Base-by-base conservation (phyloP, 2,113 vertebrate genomes). In the Carassius gibelio region DNA sequence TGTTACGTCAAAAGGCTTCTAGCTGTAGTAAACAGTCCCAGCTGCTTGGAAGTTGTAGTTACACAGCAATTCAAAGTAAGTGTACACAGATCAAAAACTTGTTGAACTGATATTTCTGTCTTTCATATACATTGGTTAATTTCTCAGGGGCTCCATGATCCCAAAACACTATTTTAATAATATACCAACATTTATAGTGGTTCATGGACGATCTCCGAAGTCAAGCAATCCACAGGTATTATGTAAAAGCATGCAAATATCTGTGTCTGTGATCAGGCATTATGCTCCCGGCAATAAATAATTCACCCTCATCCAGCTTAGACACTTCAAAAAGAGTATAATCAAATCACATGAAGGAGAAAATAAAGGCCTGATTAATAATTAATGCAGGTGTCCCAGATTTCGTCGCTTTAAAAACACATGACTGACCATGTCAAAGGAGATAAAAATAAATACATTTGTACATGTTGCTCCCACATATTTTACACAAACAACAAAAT, bases 301-400 rank as follows among this genome's bases (percentile, higher is more conserved):
- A 86, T 86, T 84, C 85, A 88, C 76, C 89, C 69, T 86, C 86
- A 90, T 90, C 88, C 88, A 90, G 84, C 7, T 42, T 84, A 90
- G 82, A 87, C 86, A 82, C 90, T 91, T 89, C 88, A 89, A 86
- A 90, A 90, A 84, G 83, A 82, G 88, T 75, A 91, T 91, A 90
- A 93, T 93, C 90, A 92, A 91, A 91, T 89, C 85, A 88, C 90
- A 93, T 90, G 85, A 79, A 66, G 85, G 91, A 90, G 81, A 87
- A 92, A 91, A 93, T 91, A 92, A 93, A 93, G 89, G 85, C 36
- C 52, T 52, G 55, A 89, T 92, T 88, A 94, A 94, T 92, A 92
- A 91, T 92, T 68, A 86, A 93, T 93, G 89, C 89, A 88, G 87
- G 87, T 88, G 90, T 91, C 91, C 90, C 88, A 91, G 90, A 89